Evolutionary conservation across 2,113 vertebrate species (phyloP), one percentile per base, ranked within the genome.

Genomic region (Hyperoodon ampullatus): DNA sequence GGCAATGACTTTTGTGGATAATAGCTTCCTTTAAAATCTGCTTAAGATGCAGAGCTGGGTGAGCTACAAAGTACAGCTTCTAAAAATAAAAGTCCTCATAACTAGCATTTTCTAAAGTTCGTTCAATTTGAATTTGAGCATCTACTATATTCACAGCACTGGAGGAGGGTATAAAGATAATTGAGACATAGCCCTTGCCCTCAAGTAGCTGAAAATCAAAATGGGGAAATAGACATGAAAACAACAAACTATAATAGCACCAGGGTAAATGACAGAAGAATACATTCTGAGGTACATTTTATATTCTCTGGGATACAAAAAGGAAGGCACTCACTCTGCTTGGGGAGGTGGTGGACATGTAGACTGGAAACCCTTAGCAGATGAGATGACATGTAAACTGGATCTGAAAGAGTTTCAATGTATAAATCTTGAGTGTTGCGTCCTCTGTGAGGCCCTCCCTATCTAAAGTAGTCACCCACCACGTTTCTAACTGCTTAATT

Each of bases 1-100:
- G 53, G 50, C 58, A 68, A 15, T 95, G 61, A 60, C 39, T 86
- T 93, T 47, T 39, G 55, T 80, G 30, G 53, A 9, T 92, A 83
- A 78, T 13, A 78, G n/a, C 60, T 77, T 42, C 24, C 39, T 93
- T 93, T 77, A 72, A 95, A 95, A 72, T 72, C 81, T 78, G 21
- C 65, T 53, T 87, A 82, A 82, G 60, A 93, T 75, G 93, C 77
- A 68, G 74, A 92, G 66, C 18, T 88, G 65, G 71, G 50, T 86
- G 47, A 93, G 26, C 19, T 28, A 75, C 13, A 42, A 60, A 96
- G 53, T 53, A 33, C 3, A 81, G n/a, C 26, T 94, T 92, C 95
- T 30, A 60, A 68, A 86, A 83, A 75, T 30, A 30, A 86, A 97
- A 90, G 21, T 42, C 26, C 24, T 42, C 30, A 60, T 39, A 90